Evolutionary conservation across 2,888 invertebrate genomes (phyloP).

Genomic region (Hermaeophaga mercurialis): DNA sequence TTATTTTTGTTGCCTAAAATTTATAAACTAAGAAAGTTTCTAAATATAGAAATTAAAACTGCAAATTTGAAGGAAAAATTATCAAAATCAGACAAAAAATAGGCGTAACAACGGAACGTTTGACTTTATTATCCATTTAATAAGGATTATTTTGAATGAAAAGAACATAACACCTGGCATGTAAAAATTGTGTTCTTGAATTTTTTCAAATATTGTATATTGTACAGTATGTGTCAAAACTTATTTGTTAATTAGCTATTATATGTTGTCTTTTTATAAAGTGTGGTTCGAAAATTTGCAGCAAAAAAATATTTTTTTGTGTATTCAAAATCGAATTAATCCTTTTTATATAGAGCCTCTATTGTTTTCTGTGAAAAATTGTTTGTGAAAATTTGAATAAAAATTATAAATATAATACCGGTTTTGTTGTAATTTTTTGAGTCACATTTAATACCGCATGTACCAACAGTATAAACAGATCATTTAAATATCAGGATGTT

Average conservation of each 20-base stretch:
- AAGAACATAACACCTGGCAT: neutral
- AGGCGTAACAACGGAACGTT: no score
- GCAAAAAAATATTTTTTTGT: neutral
- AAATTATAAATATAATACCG: neutral
- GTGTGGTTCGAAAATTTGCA: slow-evolving; percentile 6
- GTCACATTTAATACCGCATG: neutral
- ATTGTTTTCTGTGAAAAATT: neutral
- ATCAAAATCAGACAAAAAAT: no score
- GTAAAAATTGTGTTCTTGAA: neutral
- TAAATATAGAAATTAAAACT: no score
- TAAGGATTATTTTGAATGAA: no score
- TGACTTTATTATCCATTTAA: no score
- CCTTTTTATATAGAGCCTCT: neutral
- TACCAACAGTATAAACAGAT: no score
- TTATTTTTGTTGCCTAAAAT: neutral
- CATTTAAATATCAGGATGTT: no score
- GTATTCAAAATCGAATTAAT: neutral
- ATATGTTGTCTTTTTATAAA: slow-evolving; percentile 9
- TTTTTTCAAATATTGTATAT: slow-evolving; percentile 7
- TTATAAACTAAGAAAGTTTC: neutral
- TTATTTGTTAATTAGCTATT: slow-evolving; percentile 15
- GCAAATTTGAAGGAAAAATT: no score
- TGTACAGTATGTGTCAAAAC: slow-evolving; percentile 18
- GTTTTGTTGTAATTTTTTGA: neutral
- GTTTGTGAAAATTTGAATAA: no score